Evolutionary conservation across 2,797 vertebrate species (phyloP).

Genomic region (Sebastes kiyomatsui): DNA sequence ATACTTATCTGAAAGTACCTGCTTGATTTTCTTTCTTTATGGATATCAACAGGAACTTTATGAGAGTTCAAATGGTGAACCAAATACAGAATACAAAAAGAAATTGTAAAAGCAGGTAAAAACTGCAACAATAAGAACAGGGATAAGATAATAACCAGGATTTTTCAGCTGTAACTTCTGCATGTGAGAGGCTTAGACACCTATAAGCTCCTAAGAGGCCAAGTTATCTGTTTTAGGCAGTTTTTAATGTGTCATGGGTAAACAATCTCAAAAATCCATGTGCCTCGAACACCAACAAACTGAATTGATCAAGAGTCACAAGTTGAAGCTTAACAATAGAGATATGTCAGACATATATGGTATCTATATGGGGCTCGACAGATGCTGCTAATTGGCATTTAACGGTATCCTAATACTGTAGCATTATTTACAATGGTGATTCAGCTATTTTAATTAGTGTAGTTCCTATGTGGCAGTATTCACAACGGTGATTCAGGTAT

Average conservation of each 20-base stretch:
- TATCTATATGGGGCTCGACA: neutral
- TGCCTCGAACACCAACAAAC: neutral
- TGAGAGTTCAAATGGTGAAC: no score
- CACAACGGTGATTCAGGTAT: neutral
- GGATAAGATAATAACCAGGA: neutral
- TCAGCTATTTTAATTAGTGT: neutral
- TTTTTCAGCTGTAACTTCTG: neutral
- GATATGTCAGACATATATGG: neutral
- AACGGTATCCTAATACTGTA: neutral
- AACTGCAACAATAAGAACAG: neutral
- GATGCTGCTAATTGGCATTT: neutral
- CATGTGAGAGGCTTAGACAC: neutral
- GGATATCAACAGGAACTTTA: no score
- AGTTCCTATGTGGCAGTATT: neutral
- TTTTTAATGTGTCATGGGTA: neutral
- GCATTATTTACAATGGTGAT: neutral
- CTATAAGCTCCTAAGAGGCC: neutral
- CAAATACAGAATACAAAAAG: neutral
- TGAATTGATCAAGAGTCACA: neutral
- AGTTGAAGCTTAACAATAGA: neutral
- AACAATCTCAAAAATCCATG: neutral
- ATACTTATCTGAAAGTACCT: no score
- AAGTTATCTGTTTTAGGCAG: neutral
- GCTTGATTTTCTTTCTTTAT: no score
- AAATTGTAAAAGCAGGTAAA: neutral